phyloP scores from a whole-genome alignment of 2,888 invertebrate genomes.

The Drosophila picticornis region DNA sequence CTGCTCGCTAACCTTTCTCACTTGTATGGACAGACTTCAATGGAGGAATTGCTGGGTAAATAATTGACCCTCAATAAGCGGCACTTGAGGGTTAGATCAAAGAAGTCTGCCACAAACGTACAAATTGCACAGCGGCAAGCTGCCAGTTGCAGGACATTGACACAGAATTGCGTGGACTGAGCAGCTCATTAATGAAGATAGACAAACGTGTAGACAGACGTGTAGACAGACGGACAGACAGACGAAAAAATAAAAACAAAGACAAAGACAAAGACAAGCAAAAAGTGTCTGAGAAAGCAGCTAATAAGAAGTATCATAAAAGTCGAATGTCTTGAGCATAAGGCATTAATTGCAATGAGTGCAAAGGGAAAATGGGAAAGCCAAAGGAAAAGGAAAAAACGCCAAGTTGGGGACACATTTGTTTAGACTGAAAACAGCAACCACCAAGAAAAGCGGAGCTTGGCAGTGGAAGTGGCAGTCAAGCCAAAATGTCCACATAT shows the following conservation, averaged over 20 bases:
- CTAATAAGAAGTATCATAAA: conserved; percentile 62
- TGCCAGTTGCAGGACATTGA: conserved; percentile 41
- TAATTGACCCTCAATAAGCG: conserved; percentile 42
- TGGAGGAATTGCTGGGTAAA: neutral
- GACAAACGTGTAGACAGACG: conserved; percentile 49
- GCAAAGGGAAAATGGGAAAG: conserved; percentile 12
- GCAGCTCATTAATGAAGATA: conserved; percentile 58
- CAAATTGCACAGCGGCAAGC: conserved; percentile 34
- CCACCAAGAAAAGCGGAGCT: conserved; percentile 29
- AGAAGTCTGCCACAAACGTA: conserved; percentile 31
- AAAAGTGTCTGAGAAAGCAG: conserved; percentile 42
- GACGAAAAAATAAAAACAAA: conserved; percentile 30
- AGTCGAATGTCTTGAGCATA: conserved; percentile 61
- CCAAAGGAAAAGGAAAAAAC: neutral
- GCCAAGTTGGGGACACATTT: conserved; percentile 48
- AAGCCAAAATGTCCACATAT: conserved; percentile 66
- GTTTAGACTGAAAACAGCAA: conserved; percentile 43
- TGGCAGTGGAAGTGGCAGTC: conserved; percentile 11
- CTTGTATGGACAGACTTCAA: neutral
- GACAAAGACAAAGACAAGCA: conserved; percentile 16
- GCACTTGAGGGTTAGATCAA: conserved; percentile 43
- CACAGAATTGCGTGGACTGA: conserved; percentile 9
- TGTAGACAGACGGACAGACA: conserved; percentile 39
- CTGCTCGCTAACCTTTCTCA: neutral
- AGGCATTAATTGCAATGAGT: conserved; percentile 70